Conservation (phyloP, 2,888 invertebrate genomes). For the Melanostoma scalare region DNA sequence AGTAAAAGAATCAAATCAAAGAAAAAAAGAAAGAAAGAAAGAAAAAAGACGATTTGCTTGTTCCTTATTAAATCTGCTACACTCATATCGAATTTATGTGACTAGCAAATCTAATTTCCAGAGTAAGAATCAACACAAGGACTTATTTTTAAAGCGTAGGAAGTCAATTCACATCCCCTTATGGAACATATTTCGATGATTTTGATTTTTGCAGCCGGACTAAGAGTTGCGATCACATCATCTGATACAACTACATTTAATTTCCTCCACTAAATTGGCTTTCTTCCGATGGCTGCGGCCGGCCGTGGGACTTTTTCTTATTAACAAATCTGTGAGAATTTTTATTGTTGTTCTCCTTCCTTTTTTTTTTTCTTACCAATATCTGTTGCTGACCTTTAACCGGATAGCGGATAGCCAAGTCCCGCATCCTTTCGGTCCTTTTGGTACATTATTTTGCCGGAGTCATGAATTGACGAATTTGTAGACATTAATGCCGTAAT, state of each 20-base stretch:
- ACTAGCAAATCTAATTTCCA: no score
- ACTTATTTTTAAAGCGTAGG: no score
- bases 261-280: slow-evolving; percentile 62
- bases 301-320: slow-evolving; percentile 65
- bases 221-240: slow-evolving; percentile 55
- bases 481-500: slow-evolving; percentile 50
- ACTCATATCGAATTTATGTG: no score
- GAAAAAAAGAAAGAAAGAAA: neutral
- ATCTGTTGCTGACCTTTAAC: slow-evolving; percentile 43
- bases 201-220: slow-evolving; percentile 22
- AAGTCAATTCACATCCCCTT: neutral
- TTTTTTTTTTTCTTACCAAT: neutral
- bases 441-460: slow-evolving; percentile 17
- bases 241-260: slow-evolving; percentile 67
- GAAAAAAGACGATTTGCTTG: no score
- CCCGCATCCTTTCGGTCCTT: slow-evolving; percentile 20
- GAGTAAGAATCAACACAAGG: no score
- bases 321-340: slow-evolving; percentile 61
- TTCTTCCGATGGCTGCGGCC: slow-evolving; percentile 32
- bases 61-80: no score
- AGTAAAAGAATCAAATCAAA: slow-evolving; percentile 7
- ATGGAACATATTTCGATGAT: neutral
- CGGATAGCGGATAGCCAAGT: slow-evolving; percentile 1
- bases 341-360: slow-evolving; percentile 13
- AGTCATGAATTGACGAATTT: slow-evolving; percentile 57